A percentile compares a stretch with the other conserved stretches of the same genome.
These are phyloP conservation scores for Megalops atlanticus DNA, from an alignment of 2,113 vertebrate genomes.

Conservation along the genomic window DNA sequence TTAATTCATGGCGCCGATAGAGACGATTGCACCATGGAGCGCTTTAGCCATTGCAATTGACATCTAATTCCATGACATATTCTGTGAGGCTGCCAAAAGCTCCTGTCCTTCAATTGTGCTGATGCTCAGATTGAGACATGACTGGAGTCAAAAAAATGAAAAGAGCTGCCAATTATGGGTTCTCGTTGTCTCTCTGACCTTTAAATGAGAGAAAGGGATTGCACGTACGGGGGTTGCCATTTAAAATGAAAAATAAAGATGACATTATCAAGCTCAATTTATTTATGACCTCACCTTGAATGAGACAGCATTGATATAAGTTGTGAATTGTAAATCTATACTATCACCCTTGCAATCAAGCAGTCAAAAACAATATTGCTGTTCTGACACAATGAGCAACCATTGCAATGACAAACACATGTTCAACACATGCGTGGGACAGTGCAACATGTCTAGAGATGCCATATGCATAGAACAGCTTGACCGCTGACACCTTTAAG, in stretches of 20 bases:
- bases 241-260: conserved; percentile 39
- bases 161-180: conserved; percentile 38
- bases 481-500: neutral
- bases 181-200: conserved; percentile 47
- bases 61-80: neutral
- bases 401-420: too few relatives aligned
- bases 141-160: conserved; percentile 38
- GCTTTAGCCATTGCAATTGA: neutral
- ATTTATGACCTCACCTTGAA: neutral
- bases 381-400: too few relatives aligned
- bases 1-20: neutral
- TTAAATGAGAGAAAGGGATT: conserved; percentile 36
- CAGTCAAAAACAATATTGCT: conserved; percentile 32
- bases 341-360: too few relatives aligned
- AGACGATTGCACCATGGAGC: neutral
- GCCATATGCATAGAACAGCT: neutral
- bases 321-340: neutral
- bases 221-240: neutral
- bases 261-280: neutral
- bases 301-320: neutral
- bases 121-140: conserved; percentile 43
- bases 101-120: conserved; percentile 36
- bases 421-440: too few relatives aligned
- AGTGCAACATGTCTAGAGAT: too few relatives aligned
- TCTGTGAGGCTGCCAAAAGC: neutral